phyloP scores from a whole-genome alignment of 2,113 vertebrate genomes.

The Apus apus region DNA sequence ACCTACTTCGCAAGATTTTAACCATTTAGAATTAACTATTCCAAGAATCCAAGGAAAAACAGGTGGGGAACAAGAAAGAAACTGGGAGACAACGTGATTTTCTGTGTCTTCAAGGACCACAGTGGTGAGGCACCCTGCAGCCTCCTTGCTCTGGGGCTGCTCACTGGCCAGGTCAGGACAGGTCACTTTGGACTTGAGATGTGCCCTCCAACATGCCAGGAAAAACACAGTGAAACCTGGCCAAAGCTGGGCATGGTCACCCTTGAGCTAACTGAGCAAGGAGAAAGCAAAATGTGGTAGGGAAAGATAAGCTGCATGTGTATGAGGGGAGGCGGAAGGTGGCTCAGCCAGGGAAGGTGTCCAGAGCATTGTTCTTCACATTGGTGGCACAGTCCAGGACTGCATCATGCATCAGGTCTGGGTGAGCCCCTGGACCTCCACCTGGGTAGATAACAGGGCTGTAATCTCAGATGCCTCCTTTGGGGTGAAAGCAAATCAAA shows the following conservation, averaged over 20 bases:
- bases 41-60: not conserved
- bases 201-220: not conserved
- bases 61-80: not conserved
- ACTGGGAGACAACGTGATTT: not conserved
- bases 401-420: not conserved
- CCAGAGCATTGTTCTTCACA: not conserved
- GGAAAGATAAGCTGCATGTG: conserved; percentile 9
- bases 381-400: not conserved
- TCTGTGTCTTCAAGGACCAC: not conserved
- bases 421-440: not conserved
- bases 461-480: not conserved
- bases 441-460: not conserved
- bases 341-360: not conserved
- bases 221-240: not conserved
- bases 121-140: not conserved
- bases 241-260: not conserved
- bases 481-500: not conserved
- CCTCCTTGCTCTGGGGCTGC: not conserved
- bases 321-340: not conserved
- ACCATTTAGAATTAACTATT: not conserved
- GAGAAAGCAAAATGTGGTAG: conserved; percentile 7
- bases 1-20: not conserved
- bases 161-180: not conserved
- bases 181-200: not conserved
- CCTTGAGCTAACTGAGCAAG: not conserved